Conservation (phyloP, 2,888 invertebrate genomes). For the Tetragonisca angustula region DNA sequence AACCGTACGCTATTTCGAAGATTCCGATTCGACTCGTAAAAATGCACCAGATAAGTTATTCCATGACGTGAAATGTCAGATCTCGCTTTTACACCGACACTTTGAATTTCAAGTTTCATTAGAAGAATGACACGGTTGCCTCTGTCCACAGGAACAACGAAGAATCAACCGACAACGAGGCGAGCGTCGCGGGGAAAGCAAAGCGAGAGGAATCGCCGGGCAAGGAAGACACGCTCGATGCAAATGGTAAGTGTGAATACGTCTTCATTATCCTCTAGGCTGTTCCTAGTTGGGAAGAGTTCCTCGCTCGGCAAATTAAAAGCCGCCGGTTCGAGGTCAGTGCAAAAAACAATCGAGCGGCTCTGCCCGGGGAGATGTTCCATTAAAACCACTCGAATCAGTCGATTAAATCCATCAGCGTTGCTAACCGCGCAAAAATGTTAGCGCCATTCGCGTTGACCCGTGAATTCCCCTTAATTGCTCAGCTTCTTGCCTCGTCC, state of each 20-base stretch:
- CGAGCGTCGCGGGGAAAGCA: slow-evolving; percentile 17
- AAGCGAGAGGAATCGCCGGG: slow-evolving; percentile 47
- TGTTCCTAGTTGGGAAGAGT: not conserved
- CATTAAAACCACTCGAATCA: slow-evolving; percentile 41
- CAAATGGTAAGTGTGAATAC: slow-evolving; percentile 67
- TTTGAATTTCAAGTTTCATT: not conserved
- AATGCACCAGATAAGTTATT: not conserved
- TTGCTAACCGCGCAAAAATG: slow-evolving; percentile 46
- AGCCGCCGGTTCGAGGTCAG: slow-evolving; percentile 38
- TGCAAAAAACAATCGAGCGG: slow-evolving; percentile 27
- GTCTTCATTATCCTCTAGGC: not conserved
- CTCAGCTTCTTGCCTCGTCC: not conserved
- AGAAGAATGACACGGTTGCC: slow-evolving; percentile 29
- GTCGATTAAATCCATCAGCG: slow-evolving; percentile 35
- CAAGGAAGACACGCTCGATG: slow-evolving; percentile 61
- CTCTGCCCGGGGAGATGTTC: not conserved
- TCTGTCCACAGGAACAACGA: slow-evolving; percentile 67
- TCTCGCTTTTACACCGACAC: no score
- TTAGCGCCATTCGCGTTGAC: slow-evolving; percentile 18
- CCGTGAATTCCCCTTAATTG: slow-evolving; percentile 15
- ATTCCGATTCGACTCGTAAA: not conserved
- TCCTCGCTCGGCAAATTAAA: slow-evolving; percentile 39
- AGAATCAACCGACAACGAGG: slow-evolving; percentile 58
- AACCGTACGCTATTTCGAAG: slow-evolving; percentile 26
- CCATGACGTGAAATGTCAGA: no score